Base-by-base conservation (phyloP, 92 coral and sea anemone genomes). In the Phenganax stokvisi region DNA sequence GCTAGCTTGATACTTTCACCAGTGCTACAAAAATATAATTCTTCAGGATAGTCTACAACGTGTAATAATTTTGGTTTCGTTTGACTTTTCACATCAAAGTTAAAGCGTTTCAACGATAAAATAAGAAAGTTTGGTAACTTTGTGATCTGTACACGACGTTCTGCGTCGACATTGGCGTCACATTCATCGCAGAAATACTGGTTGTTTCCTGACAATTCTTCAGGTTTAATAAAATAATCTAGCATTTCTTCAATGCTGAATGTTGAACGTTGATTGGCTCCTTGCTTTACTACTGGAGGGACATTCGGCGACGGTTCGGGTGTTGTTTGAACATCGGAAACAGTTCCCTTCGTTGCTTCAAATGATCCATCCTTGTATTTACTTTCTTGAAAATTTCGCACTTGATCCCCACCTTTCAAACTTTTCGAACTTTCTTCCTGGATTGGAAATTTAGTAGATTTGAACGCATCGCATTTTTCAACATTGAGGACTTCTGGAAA, bases 111-210 rank as follows among this genome's bases (percentile, higher is more conserved):
- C 54, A 94, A 80, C 7, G 97, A 88, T 59, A 94, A 66, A 51
- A 94, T 92, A 37, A 94, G 91, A 65, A 86, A 92, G 20, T 80
- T 78, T 0, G 98, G 93, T 44, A 92, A 89, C 70, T 84, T 89
- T 10, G 92, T 74, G 75, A 94, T 92, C 54, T 88, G 88, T 25
- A 94, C 97, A 52, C 90, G 89, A 11, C 98, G 90, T 59, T 94
- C 98, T 3, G 96, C 98, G 51, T 92, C 98, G 81, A 92, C 97
- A 29, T 90, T 76, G 56, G 93, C 86, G 63, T 89, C 89, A 61
- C 98, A 94, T 67, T 86, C 89, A 69, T 94, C 97, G 57, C 98
- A 94, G 76, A 88, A 91, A 72, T 94, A 94, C 78, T 89, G 92
- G 71, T 94, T 94, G 9, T 91, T 85, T 6, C 98, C 98, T 66